Evolutionary conservation across 2,797 vertebrate genomes (phyloP).

Genomic region (Mormyrops attenuatus): DNA sequence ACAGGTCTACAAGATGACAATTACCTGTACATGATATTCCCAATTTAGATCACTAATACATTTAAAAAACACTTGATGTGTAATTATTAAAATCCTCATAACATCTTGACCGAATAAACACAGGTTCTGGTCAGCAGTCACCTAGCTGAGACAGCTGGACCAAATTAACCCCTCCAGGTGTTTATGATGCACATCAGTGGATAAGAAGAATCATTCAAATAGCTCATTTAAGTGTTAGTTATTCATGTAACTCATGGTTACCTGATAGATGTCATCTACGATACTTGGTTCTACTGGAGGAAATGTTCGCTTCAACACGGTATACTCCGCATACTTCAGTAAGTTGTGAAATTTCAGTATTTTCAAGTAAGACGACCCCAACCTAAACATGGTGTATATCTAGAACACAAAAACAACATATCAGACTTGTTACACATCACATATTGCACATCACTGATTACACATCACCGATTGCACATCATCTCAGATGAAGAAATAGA

Average conservation of each 20-base stretch:
- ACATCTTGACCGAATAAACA: too few species aligned
- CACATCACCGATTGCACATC: background rate
- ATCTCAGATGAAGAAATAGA: background rate
- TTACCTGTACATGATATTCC: background rate
- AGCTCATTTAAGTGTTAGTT: background rate
- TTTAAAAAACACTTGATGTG: background rate
- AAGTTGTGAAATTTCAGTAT: conserved; percentile 57
- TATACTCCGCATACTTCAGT: conserved; percentile 48
- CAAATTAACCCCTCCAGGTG: background rate
- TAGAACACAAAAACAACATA: conserved; percentile 30
- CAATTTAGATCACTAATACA: background rate
- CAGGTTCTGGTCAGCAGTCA: background rate
- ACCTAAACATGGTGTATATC: conserved; percentile 58
- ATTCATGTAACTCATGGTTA: background rate
- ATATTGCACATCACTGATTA: background rate
- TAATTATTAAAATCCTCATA: background rate
- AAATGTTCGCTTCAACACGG: conserved; percentile 34
- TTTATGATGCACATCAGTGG: background rate
- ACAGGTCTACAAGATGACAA: background rate
- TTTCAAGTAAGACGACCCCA: conserved; percentile 57
- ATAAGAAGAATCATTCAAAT: background rate
- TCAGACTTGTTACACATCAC: background rate
- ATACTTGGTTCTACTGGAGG: conserved; percentile 50
- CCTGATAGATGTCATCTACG: conserved; percentile 57
- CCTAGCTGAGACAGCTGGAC: background rate